Conservation (phyloP, 2,888 invertebrate genomes). For the Yponomeuta sedellus region DNA sequence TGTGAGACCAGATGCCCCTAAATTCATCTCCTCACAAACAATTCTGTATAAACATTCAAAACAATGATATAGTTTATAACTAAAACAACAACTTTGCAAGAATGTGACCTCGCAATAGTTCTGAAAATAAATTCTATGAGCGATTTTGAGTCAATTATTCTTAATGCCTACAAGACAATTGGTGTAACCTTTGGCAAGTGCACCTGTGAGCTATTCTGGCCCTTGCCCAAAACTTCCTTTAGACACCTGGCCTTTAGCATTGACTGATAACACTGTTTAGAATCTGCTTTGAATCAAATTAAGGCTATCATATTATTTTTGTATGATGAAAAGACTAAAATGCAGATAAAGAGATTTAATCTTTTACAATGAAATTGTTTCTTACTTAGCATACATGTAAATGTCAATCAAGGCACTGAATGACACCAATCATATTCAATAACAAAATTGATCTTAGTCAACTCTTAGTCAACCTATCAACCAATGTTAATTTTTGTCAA, state of each 20-base stretch:
- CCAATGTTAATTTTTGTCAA: too few species aligned
- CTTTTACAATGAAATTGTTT: too few species aligned
- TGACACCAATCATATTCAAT: too few species aligned
- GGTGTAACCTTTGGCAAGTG: conserved; percentile 67
- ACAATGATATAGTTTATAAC: neutral
- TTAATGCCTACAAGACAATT: conserved; percentile 7
- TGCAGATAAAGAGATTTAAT: too few species aligned
- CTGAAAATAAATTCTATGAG: neutral
- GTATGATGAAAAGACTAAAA: neutral
- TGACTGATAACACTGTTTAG: neutral
- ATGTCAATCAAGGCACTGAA: too few species aligned
- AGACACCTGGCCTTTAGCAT: conserved; percentile 40
- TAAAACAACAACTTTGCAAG: neutral
- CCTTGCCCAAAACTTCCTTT: conserved; percentile 57
- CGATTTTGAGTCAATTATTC: conserved; percentile 1
- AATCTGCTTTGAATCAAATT: conserved; percentile 4
- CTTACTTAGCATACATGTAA: too few species aligned
- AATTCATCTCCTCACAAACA: too few species aligned
- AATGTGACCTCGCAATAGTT: neutral
- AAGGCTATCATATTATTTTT: conserved; percentile 14
- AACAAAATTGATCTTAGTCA: too few species aligned
- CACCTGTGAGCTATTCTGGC: conserved; percentile 52
- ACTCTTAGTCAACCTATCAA: too few species aligned
- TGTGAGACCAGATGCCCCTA: too few species aligned
- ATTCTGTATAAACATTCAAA: neutral